Base-by-base conservation (phyloP, 2,113 vertebrate species). In the Psophia crepitans region DNA sequence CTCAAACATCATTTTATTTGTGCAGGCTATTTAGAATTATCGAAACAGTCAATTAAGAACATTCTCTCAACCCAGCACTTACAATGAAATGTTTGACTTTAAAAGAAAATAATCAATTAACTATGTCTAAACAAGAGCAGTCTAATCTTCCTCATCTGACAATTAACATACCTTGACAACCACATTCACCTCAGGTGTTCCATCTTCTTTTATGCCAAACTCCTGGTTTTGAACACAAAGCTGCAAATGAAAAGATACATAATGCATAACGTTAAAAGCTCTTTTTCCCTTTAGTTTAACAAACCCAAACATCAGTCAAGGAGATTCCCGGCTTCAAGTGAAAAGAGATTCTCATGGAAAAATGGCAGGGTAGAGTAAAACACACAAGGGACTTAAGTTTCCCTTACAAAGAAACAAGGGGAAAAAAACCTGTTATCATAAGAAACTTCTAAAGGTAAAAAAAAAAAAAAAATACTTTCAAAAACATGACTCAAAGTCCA, bases 191-290 rank as follows among this genome's bases (percentile, higher is more conserved):
- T 98, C 95, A 5, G 97, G 98, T 41, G 94, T 96, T 96, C 97
- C 97, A 88, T 98, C 98, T 86, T 87, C 88, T 82, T 98, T 98
- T 54, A 94, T 49, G 49, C 75, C 63, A 95, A 98, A 96, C 49
- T 96, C 89, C 85, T 97, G 94, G 49, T 92, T 97, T 92, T 96
- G 96, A 95, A 96, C 54, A 28, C 97, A 96, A 74, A 99, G 97
- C 98, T 98, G 84, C 51, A 96, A 97, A 95, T 35, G 23, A 94
- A 84, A 92, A 96, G 32, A 39, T 23, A 86, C 7, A 37, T 22
- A 64, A 13, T 3, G 33, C 2, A 2, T 66, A 63, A 74, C 37
- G 35, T 17, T 32, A 20, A 8, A 23, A 6, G 3, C 1, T 54
- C 24, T 71, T 71, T 48, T 23, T 8, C 24, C 20, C 11, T 53